These are phyloP conservation scores for Passer domesticus DNA, from an alignment of 2,113 vertebrate genomes.

Conservation along the genomic window DNA sequence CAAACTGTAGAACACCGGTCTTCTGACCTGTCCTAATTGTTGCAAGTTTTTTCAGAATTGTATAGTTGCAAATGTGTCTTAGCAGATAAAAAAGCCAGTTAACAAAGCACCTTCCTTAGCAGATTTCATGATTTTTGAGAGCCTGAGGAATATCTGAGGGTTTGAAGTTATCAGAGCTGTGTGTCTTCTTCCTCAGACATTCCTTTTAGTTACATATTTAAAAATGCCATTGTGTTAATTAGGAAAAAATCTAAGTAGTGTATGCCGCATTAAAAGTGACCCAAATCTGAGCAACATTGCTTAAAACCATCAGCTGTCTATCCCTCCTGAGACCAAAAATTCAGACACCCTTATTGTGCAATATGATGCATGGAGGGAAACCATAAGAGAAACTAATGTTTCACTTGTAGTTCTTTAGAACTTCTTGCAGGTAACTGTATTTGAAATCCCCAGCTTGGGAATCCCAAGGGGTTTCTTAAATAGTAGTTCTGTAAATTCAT, in stretches of 20 bases:
- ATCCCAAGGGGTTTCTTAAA: constrained; percentile 11
- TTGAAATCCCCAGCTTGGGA: constrained; percentile 29
- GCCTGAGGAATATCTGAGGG: not conserved
- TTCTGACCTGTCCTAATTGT: not conserved
- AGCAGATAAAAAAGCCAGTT: not conserved
- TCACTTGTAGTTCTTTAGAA: not conserved
- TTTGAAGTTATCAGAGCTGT: not conserved
- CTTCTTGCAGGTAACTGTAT: not conserved
- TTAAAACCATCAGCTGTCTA: not conserved
- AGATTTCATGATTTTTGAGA: not conserved
- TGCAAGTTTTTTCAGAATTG: not conserved
- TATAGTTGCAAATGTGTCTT: not conserved
- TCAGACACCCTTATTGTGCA: not conserved
- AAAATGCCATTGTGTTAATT: not conserved
- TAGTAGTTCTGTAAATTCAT: not conserved
- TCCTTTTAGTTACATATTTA: not conserved
- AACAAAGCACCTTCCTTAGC: not conserved
- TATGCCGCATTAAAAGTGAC: not conserved
- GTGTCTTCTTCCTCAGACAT: not conserved
- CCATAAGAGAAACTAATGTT: not conserved
- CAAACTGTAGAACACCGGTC: not conserved
- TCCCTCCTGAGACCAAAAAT: not conserved
- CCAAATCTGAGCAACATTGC: not conserved
- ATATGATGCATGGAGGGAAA: not conserved
- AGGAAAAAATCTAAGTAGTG: not conserved